These are phyloP conservation scores for Beris chalybata DNA, from an alignment of 2,888 invertebrate species.

Conservation along the genomic window DNA sequence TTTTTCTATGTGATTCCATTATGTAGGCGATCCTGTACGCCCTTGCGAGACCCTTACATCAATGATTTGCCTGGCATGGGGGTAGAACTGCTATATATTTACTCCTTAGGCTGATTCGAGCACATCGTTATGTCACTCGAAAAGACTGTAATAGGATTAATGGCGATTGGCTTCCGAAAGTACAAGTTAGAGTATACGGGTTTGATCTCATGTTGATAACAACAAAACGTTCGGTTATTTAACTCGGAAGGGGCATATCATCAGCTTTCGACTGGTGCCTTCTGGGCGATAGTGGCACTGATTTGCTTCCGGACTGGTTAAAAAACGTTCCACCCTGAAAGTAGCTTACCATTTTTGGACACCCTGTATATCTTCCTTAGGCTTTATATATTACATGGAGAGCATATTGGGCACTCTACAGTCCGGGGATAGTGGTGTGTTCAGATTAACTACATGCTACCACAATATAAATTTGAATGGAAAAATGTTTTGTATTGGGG, in stretches of 20 bases:
- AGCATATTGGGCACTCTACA: no score
- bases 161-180: conserved; percentile 24
- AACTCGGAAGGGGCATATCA: not conserved
- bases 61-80: not conserved
- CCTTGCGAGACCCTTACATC: conserved; percentile 16
- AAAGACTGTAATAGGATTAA: conserved; percentile 28
- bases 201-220: conserved; percentile 18
- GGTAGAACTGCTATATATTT: conserved; percentile 21
- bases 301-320: conserved; percentile 11
- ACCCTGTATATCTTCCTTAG: not conserved
- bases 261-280: conserved; percentile 5
- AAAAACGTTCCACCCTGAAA: conserved; percentile 6
- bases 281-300: conserved; percentile 12
- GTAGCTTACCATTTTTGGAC: not conserved
- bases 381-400: not conserved
- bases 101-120: conserved; percentile 29
- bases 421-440: no score
- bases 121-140: conserved; percentile 27
- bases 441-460: no score
- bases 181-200: conserved; percentile 12
- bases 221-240: not conserved
- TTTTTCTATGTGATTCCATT: conserved; percentile 9
- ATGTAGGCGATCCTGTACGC: conserved; percentile 17
- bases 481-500: no score
- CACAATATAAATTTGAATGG: no score